These are phyloP conservation scores for Benthochromis sp. DNA, from an alignment of 2,113 vertebrate species.

Conservation along the genomic window DNA sequence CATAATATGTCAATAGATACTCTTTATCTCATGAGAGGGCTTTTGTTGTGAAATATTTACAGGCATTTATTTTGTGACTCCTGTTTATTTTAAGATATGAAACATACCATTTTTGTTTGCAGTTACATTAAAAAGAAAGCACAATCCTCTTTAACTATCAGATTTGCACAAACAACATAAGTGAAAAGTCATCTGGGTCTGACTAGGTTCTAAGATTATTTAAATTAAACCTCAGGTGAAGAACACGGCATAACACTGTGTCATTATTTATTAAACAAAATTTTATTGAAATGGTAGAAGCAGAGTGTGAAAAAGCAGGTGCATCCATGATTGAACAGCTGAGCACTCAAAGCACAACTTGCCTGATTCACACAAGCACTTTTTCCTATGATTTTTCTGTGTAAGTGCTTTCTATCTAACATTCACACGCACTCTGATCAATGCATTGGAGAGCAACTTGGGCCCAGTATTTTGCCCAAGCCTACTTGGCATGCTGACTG, in stretches of 20 bases:
- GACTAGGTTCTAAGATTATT: neutral
- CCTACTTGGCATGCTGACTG: too few species aligned
- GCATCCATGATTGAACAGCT: neutral
- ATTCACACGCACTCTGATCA: neutral
- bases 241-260: neutral
- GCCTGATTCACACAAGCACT: neutral
- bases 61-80: neutral
- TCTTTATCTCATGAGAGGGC: neutral
- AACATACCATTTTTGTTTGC: neutral
- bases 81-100: neutral
- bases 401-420: neutral
- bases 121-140: neutral
- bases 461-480: too few species aligned
- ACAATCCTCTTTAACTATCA: neutral
- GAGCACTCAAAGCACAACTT: neutral
- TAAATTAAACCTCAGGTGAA: neutral
- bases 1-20: neutral
- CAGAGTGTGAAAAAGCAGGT: neutral
- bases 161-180: neutral
- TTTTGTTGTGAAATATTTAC: neutral
- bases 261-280: neutral
- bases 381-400: neutral
- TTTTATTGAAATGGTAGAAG: neutral
- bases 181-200: neutral
- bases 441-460: too few species aligned